Evolutionary conservation across 2,113 vertebrate species (phyloP).

Genomic region (Ailuropoda melanoleuca): DNA sequence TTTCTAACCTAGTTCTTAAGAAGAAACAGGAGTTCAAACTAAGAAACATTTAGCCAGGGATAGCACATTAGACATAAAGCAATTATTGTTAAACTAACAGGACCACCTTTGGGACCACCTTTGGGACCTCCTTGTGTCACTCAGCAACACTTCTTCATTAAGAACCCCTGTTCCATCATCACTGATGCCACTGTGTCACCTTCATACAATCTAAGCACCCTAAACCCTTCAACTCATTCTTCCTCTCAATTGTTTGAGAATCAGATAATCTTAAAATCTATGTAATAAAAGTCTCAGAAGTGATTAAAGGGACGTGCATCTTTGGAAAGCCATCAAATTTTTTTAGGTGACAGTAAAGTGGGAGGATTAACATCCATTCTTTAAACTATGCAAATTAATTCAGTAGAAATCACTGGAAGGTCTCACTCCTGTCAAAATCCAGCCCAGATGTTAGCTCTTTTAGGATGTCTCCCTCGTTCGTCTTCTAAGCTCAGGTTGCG

Average conservation of each 20-base stretch:
- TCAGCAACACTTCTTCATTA: not conserved
- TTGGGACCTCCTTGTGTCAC: not conserved
- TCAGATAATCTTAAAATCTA: constrained; percentile 1
- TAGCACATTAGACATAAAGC: not conserved
- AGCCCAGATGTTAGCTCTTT: not conserved
- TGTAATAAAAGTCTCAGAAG: not conserved
- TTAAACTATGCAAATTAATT: not conserved
- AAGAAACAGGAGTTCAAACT: not conserved
- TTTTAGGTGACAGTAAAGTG: not conserved
- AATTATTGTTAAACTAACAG: not conserved
- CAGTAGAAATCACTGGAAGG: not conserved
- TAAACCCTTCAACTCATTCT: not conserved
- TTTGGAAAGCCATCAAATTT: not conserved
- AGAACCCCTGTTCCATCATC: not conserved
- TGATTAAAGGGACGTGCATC: not conserved
- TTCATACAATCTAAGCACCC: not conserved
- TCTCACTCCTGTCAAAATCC: constrained; percentile 12
- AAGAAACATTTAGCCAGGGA: not conserved
- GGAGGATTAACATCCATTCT: not conserved
- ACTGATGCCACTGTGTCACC: not conserved
- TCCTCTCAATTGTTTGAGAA: not conserved
- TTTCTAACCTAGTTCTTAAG: not conserved
- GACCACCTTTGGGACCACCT: not conserved
- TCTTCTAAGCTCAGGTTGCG: not conserved
- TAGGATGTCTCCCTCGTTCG: not conserved